Base-by-base conservation (phyloP, 2,888 invertebrate species). In the Masnerella sp. region DNA sequence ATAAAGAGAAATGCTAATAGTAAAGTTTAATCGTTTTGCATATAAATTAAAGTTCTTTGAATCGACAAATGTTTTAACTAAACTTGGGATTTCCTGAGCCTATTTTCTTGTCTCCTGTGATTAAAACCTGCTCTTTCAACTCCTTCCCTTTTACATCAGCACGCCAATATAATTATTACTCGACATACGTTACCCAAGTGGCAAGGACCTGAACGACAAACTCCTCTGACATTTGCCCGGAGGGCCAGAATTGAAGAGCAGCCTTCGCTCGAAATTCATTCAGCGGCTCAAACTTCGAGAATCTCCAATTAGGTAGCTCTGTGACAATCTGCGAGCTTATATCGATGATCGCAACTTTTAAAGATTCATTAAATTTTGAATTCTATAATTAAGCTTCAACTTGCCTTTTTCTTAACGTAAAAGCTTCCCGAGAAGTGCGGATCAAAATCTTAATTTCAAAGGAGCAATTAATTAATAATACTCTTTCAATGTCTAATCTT, bases 21-120 rank as follows among this genome's bases (percentile, higher is more conserved):
- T 79, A 79, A 81, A 82, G 83, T 82, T 86, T 84, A 83, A 80
- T 77, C 81, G 82, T 85, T 85, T 84, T 84, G 83, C 85, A 82
- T 83, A 82, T 83, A 83, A 82, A 85, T 86, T 83, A 83, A 79
- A 83, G 82, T 85, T 83, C 82, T 79, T 80, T 51, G 79, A 80
- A 80, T 81, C 83, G 81, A 80, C 81, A 80, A 82, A 81, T 80
- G 82, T 78, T 84, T 80, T 81, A 84, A 82, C 82, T 82, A 81
- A 80, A 81, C 79, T 78, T 73, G 73, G 59, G 76, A 78, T 69
- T 79, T 67, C 71, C 78, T 76, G 78, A 80, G 82, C 83, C 83
- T 82, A 83, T 77, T 79, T 80, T 78, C 77, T 76, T 75, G 79
- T 81, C 83, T 82, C 81, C 75, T 83, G 83, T 84, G 84, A 85